These are phyloP conservation scores for Yasuhikotakia modesta DNA, from an alignment of 2,797 vertebrate genomes.

Conservation along the genomic window DNA sequence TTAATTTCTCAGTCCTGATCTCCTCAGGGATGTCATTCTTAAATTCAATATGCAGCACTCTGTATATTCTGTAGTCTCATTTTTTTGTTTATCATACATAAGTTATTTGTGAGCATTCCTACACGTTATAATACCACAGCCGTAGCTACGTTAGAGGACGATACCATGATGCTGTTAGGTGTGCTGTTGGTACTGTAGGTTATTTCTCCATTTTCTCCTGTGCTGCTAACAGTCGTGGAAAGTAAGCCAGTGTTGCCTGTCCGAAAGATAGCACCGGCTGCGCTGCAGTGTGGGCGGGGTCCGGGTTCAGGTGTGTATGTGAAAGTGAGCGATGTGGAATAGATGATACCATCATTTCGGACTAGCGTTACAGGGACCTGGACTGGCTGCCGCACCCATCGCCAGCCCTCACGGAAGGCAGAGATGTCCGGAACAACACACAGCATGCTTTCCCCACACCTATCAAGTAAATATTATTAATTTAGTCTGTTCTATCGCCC, in stretches of 20 bases:
- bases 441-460: conserved; percentile 97
- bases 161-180: conserved; percentile 83
- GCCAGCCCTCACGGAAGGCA: conserved; percentile 98
- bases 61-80: conserved; percentile 76
- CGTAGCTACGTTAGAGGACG: conserved; percentile 76
- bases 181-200: conserved; percentile 80
- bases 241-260: conserved; percentile 85
- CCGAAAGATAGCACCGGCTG: conserved; percentile 94
- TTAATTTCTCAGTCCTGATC: neutral
- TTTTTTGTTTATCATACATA: conserved; percentile 58
- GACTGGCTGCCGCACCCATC: conserved; percentile 98
- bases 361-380: conserved; percentile 99
- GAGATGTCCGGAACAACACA: conserved; percentile 99
- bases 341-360: conserved; percentile 97
- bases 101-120: conserved; percentile 55
- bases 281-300: conserved; percentile 95
- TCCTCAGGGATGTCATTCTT: conserved; percentile 66
- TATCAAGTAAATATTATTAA: conserved; percentile 61
- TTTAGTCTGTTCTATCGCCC: neutral
- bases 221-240: conserved; percentile 77
- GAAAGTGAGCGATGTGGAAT: conserved; percentile 99
- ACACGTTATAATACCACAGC: conserved; percentile 94
- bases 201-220: conserved; percentile 72
- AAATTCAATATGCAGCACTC: conserved; percentile 79
- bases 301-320: conserved; percentile 98